Evolutionary conservation across 2,888 invertebrate genomes (phyloP), one percentile per base, ranked within the genome.

Genomic region (Drosophila percnosoma): DNA sequence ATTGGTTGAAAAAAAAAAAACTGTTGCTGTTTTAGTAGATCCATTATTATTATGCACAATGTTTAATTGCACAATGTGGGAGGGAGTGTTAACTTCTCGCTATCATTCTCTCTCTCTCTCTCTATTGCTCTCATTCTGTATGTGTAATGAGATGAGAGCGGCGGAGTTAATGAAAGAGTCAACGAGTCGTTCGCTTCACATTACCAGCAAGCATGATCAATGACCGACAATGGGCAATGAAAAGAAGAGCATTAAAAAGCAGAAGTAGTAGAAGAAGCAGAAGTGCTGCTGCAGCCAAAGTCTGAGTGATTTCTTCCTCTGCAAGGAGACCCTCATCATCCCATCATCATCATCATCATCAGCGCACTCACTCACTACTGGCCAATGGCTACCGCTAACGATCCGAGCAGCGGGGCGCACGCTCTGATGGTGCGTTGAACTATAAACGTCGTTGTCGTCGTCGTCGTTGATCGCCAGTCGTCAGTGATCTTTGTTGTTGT

Each of bases 391-490:
- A 81, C 68, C 68, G 82, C 72, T 84, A 87, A 73, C 72, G 82
- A 87, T 78, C 61, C 58, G 52, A 64, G 34, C 65, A 34, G 58
- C 58, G 71, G 48, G 54, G 58, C 52, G 52, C 36, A 57, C 75
- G 74, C 73, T 79, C 78, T 75, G 73, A 78, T 83, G 73, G 90
- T 85, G 83, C 92, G 92, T 89, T 91, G 91, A 92, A 90, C 92
- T 90, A 90, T 91, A 82, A 90, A 91, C 87, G 91, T 89, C 82
- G 80, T 70, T 70, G 72, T 70, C 72, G 72, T 53, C 36, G 54
- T 54, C 70, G 70, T 52, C 27, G 54, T 54, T 57, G 73, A 67
- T 71, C 63, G 73, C 55, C 62, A 71, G 71, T 54, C 78, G 64
- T 51, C 75, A 64, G 36, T 62, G 78, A 77, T 80, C 69, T 53